A percentile compares a stretch with the other conserved stretches of the same genome.
Evolutionary conservation across 2,113 vertebrate genomes (phyloP).

Genomic region (Cololabis saira): DNA sequence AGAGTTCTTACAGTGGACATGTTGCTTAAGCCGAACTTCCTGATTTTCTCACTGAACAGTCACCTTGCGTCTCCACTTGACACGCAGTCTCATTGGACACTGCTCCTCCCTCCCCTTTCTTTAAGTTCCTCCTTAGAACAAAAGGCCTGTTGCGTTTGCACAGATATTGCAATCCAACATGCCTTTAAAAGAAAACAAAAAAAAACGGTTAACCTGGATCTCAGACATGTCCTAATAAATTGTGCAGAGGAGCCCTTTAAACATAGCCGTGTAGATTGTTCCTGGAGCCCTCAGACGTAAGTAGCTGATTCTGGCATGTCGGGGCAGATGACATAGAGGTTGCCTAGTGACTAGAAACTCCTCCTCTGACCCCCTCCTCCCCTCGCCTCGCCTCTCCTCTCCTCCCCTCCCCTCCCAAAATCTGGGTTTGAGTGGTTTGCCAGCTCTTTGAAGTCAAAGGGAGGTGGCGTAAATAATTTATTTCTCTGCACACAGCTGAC

Average conservation of each 20-base stretch:
- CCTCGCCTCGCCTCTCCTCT: background rate
- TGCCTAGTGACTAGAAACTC: constrained; percentile 69
- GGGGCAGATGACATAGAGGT: constrained; percentile 74
- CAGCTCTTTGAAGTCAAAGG: constrained; percentile 79
- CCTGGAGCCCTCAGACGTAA: constrained; percentile 45
- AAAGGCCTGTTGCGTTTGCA: background rate
- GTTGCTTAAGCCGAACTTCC: constrained; percentile 69
- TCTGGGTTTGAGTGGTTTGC: constrained; percentile 72
- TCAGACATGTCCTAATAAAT: constrained; percentile 33
- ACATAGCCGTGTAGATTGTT: constrained; percentile 31
- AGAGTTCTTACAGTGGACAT: constrained; percentile 59
- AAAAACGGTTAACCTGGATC: constrained; percentile 13
- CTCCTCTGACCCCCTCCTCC: constrained; percentile 27
- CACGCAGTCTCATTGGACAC: constrained; percentile 26
- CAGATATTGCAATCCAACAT: no score
- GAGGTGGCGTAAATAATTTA: constrained; percentile 79
- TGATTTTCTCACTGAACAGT: constrained; percentile 64
- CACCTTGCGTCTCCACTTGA: constrained; percentile 36
- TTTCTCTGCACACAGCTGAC: constrained; percentile 72
- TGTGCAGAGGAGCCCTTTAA: constrained; percentile 43
- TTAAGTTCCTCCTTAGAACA: background rate
- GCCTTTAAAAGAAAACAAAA: no score
- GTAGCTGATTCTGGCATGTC: constrained; percentile 65
- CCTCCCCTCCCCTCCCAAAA: constrained; percentile 40
- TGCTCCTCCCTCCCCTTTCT: constrained; percentile 8